Conservation (phyloP, 2,113 vertebrate genomes). For the Tonatia bakeri region DNA sequence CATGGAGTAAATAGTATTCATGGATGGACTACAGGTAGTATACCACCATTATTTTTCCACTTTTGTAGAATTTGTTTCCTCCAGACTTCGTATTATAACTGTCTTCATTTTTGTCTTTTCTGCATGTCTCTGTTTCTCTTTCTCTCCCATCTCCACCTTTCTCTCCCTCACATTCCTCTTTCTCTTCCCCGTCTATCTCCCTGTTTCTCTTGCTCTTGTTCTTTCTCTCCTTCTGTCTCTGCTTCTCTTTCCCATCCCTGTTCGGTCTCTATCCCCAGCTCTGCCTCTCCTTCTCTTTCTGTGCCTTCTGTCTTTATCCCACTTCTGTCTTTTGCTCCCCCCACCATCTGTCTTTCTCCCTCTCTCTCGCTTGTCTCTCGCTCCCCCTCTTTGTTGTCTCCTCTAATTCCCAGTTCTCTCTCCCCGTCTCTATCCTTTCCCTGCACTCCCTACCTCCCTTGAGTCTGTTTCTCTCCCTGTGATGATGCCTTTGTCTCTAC, state of each 20-base stretch:
- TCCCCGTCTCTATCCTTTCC: rapidly evolving
- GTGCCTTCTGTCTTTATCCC: neutral
- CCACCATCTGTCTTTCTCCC: neutral
- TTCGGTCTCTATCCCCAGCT: neutral
- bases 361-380: neutral
- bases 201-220: neutral
- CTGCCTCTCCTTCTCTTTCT: neutral
- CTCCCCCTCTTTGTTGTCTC: neutral
- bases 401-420: neutral
- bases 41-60: neutral
- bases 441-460: neutral
- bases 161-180: neutral
- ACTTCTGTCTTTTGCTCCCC: neutral
- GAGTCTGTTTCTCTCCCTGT: neutral
- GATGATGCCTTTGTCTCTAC: neutral
- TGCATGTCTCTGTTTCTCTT: neutral
- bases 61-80: neutral
- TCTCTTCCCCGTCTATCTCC: neutral
- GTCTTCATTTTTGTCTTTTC: neutral
- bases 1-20: neutral
- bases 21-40: neutral
- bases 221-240: neutral
- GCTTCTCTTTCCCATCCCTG: neutral
- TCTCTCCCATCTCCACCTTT: neutral
- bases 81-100: neutral